Percentiles rank a stretch among this genome's conserved stretches.
Conservation (phyloP, 2,888 invertebrate species). For the Cepaea hortensis region DNA sequence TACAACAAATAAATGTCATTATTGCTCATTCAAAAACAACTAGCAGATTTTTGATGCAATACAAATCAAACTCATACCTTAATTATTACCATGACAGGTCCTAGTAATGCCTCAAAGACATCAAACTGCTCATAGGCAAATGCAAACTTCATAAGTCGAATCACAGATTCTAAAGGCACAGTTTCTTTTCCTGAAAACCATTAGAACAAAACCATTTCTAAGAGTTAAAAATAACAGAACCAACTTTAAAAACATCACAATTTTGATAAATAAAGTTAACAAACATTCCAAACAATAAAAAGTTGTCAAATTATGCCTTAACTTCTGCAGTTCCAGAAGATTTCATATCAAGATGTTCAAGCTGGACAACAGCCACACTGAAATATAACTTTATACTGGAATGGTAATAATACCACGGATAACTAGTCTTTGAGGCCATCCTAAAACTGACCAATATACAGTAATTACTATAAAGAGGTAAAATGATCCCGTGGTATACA, state of each 20-base stretch:
- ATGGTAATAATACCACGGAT: no score
- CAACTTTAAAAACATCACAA: not conserved
- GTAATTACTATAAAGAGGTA: no score
- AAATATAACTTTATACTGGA: no score
- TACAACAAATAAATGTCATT: no score
- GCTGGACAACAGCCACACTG: no score
- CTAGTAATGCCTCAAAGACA: slow-evolving; percentile 69
- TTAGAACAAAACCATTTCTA: not conserved
- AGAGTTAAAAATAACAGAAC: no score
- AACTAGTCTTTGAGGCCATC: no score
- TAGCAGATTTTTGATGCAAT: not conserved
- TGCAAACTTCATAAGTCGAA: slow-evolving; percentile 73
- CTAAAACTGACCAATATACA: no score
- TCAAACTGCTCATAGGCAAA: slow-evolving; percentile 76
- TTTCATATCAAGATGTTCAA: no score
- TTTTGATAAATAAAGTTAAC: not conserved
- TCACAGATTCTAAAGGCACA: slow-evolving; percentile 71
- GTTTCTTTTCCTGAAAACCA: slow-evolving; percentile 70
- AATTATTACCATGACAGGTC: slow-evolving; percentile 62
- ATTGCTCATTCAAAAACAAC: no score
- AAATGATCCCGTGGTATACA: no score
- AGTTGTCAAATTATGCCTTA: not conserved
- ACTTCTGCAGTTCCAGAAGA: no score
- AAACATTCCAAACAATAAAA: not conserved
- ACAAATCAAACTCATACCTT: slow-evolving; percentile 58